Base-by-base conservation (phyloP, 2,797 vertebrate species). In the Borostomias antarcticus region DNA sequence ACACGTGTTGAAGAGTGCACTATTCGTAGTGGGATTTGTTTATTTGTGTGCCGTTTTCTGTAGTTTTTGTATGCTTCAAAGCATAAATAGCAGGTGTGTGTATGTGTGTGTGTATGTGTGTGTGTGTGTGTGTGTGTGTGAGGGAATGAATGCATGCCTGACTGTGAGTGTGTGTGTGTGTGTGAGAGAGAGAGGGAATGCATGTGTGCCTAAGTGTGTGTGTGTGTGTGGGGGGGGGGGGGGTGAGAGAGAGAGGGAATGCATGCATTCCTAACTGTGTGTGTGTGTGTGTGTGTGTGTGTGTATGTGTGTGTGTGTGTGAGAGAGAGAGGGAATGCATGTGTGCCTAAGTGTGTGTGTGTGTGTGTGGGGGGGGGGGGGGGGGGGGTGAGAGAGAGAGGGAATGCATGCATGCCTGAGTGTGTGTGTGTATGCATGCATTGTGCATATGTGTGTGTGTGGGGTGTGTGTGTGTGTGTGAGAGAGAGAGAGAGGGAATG, bases 241-340 rank as follows among this genome's bases (percentile, higher is more conserved):
- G n/a, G n/a, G 17, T 59, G 33, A 25, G 45, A 62, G 32, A 72
- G 51, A 35, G 51, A 54, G 62, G 70, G 60, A 64, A 64, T 67
- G 59, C 62, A 54, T 62, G 64, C 58, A 66, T 13, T 1, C 8
- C 4, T 58, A 56, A 26, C 51, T 54, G 40, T 64, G n/a, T n/a
- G n/a, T n/a, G n/a, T n/a, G n/a, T n/a, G n/a, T n/a, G n/a, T n/a
- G n/a, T n/a, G n/a, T n/a, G n/a, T n/a, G n/a, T n/a, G n/a, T n/a
- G n/a, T 32, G 62, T 58, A 57, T 61, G 29, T 33, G 51, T 68
- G 33, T 35, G 53, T 47, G 51, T 56, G 65, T 60, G 40, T 21
- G 40, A 60, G n/a, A n/a, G n/a, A n/a, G n/a, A n/a, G n/a, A n/a
- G n/a, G n/a, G n/a, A n/a, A n/a, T n/a, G n/a, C n/a, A n/a, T n/a